Evolutionary conservation across 2,888 invertebrate genomes (phyloP).

Genomic region (Scaptomyza flava): DNA sequence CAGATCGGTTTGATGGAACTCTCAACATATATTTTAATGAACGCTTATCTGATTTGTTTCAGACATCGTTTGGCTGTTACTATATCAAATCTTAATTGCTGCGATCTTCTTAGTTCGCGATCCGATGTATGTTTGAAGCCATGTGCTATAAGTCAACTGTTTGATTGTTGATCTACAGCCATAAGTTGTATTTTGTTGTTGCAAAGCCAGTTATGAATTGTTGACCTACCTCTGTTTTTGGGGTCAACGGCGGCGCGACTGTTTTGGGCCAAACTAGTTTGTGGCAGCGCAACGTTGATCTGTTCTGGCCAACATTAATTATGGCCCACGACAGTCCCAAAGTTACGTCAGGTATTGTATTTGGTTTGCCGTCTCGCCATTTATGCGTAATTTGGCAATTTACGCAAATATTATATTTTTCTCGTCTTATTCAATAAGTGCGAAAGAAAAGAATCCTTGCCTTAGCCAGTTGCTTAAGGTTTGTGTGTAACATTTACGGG

Average conservation of each 20-base stretch:
- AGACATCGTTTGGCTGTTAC: neutral
- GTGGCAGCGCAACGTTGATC: conserved; percentile 36
- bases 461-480: conserved; percentile 19
- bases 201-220: neutral
- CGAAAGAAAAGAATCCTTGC: conserved; percentile 29
- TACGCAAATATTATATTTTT: conserved; percentile 53
- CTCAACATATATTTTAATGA: neutral
- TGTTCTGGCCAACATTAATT: conserved; percentile 42
- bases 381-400: conserved; percentile 65
- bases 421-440: conserved; percentile 42
- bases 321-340: conserved; percentile 42
- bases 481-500: conserved; percentile 16
- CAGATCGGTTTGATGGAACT: neutral
- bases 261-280: conserved; percentile 35
- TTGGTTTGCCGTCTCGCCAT: conserved; percentile 39
- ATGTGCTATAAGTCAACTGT: conserved; percentile 8
- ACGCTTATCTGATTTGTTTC: too few species aligned
- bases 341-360: conserved; percentile 14
- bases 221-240: conserved; percentile 53
- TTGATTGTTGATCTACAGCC: conserved; percentile 4
- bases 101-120: neutral
- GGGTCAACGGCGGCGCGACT: conserved; percentile 34
- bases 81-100: neutral
- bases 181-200: neutral
- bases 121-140: neutral